Evolutionary conservation across 2,113 vertebrate species (phyloP), one percentile per base, ranked within the genome.

Genomic region (Xenotilapia caudafasciata): DNA sequence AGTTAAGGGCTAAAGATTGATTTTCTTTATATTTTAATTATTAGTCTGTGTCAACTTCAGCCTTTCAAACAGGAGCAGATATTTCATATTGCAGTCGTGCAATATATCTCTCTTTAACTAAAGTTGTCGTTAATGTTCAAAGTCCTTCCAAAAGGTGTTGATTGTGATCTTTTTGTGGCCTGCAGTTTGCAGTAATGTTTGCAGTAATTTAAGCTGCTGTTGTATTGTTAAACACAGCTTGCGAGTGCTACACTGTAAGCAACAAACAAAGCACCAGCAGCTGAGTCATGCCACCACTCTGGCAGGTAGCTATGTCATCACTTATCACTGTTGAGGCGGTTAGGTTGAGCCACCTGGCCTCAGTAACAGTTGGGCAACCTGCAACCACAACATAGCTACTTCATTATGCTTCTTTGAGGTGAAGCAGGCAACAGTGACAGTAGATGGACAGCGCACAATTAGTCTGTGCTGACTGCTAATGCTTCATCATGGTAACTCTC

Each of bases 321-420:
- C 91, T 86, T 80, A 90, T 90, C 88, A 86, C 19, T 47, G 40
- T 53, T 11, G 28, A 53, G 79, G n/a, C 4, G 33, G 51, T 90
- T 54, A 68, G 53, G 54, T 70, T 6, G 13, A 90, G 82, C 84
- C 94, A 95, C 87, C 94, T 95, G 94, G 93, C 86, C 83, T 85
- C 86, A 81, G 40, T 56, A 84, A 85, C 91, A 62, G 81, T 28
- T 19, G 55, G 73, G 79, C 83, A 93, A 94, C 91, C 94, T 94
- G 94, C 73, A 85, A 87, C 83, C 40, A 79, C 79, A 83, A 54
- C 88, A 95, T 77, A 95, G 88, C n/a, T 53, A 31, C 21, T 90
- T 89, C 54, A 82, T 93, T 92, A 90, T 93, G 80, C 79, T 70
- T 79, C 35, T n/a, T 87, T 47, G 49, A 79, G 42, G 55, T 75